Evolutionary conservation across 2,888 invertebrate genomes (phyloP).

Genomic region (Amiota mariae): DNA sequence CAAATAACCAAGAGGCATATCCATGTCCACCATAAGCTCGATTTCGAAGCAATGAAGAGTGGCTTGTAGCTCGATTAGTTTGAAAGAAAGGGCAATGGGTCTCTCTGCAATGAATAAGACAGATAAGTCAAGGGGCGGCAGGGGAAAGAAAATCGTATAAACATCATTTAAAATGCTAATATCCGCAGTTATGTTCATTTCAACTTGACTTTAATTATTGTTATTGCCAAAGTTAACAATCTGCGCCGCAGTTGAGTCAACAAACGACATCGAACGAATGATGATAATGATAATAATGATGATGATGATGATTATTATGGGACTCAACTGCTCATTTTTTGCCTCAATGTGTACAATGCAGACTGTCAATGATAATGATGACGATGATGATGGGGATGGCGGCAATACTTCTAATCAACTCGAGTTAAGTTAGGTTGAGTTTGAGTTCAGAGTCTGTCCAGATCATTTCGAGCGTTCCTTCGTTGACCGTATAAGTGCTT

Average conservation of each 20-base stretch:
- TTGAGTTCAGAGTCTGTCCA: constrained; percentile 2
- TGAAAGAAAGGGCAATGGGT: too few species aligned
- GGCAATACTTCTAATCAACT: constrained; percentile 54
- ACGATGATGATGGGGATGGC: not conserved
- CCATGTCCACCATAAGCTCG: not conserved
- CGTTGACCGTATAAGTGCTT: constrained; percentile 58
- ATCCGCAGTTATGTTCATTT: constrained; percentile 69
- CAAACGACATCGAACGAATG: not conserved
- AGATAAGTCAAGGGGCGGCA: constrained; percentile 26
- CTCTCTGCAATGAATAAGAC: constrained; percentile 1
- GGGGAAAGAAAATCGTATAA: constrained; percentile 49
- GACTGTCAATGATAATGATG: constrained; percentile 7
- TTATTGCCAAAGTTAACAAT: constrained; percentile 71
- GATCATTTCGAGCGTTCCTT: not conserved
- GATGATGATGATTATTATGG: constrained; percentile 56
- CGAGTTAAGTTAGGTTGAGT: not conserved
- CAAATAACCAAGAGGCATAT: constrained; percentile 52
- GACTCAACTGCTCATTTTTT: constrained; percentile 33
- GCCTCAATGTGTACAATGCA: constrained; percentile 6
- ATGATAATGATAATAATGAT: constrained; percentile 50
- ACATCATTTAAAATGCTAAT: constrained; percentile 71
- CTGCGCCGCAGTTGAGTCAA: constrained; percentile 49
- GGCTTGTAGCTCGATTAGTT: not conserved
- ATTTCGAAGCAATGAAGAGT: not conserved
- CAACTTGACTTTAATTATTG: constrained; percentile 71